Evolutionary conservation across 1,140 invertebrate genomes (phyloP).

Genomic region (Temnothorax curvispinosus): DNA sequence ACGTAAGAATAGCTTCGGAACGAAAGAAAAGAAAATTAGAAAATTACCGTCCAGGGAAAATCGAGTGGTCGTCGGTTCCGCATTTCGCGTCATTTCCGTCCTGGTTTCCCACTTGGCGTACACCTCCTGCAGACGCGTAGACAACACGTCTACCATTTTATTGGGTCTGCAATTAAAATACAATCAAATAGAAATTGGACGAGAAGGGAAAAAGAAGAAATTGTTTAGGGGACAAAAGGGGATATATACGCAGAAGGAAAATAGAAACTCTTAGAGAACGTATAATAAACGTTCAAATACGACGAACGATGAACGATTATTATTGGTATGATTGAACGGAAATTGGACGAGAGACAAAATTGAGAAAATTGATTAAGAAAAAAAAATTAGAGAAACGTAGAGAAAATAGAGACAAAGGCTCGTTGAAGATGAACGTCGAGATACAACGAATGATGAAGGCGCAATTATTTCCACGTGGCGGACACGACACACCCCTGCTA

Average conservation of each 20-base stretch:
- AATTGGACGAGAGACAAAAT: neutral
- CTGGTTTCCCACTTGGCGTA: conserved; percentile 86
- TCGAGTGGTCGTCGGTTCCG: conserved; percentile 78
- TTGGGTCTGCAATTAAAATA: conserved; percentile 83
- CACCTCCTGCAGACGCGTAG: conserved; percentile 86
- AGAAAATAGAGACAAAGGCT: neutral
- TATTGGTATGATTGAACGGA: neutral
- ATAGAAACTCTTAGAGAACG: neutral
- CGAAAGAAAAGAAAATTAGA: conserved; percentile 59
- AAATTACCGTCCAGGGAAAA: conserved; percentile 82
- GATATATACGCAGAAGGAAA: neutral
- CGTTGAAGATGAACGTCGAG: neutral
- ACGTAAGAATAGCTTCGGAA: neutral
- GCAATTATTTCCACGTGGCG: neutral
- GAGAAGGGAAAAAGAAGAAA: neutral
- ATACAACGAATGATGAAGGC: neutral
- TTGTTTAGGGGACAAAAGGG: neutral
- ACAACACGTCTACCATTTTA: conserved; percentile 88
- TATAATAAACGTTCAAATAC: neutral
- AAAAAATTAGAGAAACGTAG: neutral
- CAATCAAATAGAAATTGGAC: conserved; percentile 9
- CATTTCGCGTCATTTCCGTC: conserved; percentile 80
- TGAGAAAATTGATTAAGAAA: conserved; percentile 2
- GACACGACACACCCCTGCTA: neutral
- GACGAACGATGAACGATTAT: neutral